Base-by-base conservation (phyloP, 2,888 invertebrate genomes). In the Melikaiella ostensackeni region DNA sequence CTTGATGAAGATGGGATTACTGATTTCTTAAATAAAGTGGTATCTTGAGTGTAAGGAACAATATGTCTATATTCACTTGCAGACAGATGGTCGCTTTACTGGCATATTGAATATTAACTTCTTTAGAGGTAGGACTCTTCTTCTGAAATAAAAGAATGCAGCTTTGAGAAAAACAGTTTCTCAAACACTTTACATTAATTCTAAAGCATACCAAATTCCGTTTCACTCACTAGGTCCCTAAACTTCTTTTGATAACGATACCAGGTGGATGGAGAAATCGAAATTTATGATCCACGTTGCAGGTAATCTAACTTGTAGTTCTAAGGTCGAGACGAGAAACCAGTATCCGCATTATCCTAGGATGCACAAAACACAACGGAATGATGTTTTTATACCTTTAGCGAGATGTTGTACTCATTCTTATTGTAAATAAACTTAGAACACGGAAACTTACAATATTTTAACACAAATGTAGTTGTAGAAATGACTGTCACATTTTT, bases 201-300 rank as follows among this genome's bases (percentile, higher is more conserved):
- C 7, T 7, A 46, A 46, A n/a, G 19, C 19, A 46, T 19, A n/a
- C 0, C 19, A n/a, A 46, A 46, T 46, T 46, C n/a, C n/a, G 16
- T 2, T 46, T n/a, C 7, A 38, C 27, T 64, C 42, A 64, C 42
- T 16, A 24, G 24, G 4, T 27, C 42, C 38, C 64, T 38, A 64
- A 19, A 42, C 13, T 21, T 64, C 21, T 64, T 64, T 24, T 42
- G 42, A 42, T 64, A 64, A 13, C 64, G 64, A 42, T 64, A 42
- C 64, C 64, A 64, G 13, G 24, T 64, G 2, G 27, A 64, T 16
- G 64, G 27, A 24, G 64, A 42, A 42, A 64, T 64, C 24, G 24
- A 38, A 64, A 24, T 64, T 42, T 19, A 6, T 42, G 64, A 64
- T 24, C 24, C 19, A 21, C 24, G 1, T 38, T n/a, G 4, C 21